Percentiles rank a stretch among this genome's conserved stretches.
These are phyloP conservation scores for Mythimna impura DNA, from an alignment of 2,888 invertebrate genomes.

Conservation along the genomic window DNA sequence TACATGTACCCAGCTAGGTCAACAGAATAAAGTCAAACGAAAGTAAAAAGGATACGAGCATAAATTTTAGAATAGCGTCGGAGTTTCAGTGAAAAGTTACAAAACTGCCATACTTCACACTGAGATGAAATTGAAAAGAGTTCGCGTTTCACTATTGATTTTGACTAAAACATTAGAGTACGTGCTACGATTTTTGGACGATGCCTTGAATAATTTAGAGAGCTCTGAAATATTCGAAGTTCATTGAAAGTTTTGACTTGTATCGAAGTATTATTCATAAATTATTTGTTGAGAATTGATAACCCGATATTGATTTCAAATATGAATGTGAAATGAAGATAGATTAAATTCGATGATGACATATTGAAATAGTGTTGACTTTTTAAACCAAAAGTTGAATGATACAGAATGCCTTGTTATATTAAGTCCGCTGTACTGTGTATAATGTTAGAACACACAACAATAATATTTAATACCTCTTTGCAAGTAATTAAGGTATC, in stretches of 20 bases:
- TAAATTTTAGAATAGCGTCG: conserved; percentile 38
- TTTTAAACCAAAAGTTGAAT: no score
- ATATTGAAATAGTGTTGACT: no score
- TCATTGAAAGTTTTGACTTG: conserved; percentile 17
- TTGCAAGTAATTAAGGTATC: no score
- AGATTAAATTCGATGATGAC: no score
- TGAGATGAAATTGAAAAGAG: conserved; percentile 47
- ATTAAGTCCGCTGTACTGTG: no score
- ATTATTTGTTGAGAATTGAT: background rate
- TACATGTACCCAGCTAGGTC: conserved; percentile 37
- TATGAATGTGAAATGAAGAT: background rate
- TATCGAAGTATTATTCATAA: background rate
- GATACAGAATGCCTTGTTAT: no score
- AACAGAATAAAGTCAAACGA: conserved; percentile 33
- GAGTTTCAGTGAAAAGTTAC: conserved; percentile 48
- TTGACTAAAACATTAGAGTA: conserved; percentile 42
- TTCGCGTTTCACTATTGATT: conserved; percentile 44
- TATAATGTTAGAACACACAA: no score
- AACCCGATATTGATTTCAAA: no score
- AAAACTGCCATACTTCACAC: conserved; percentile 48
- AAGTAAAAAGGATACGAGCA: conserved; percentile 50
- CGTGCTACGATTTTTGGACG: conserved; percentile 28
- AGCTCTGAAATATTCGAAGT: conserved; percentile 14
- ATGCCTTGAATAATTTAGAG: conserved; percentile 34
- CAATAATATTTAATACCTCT: no score